Percentiles rank a stretch among this genome's conserved stretches.
phyloP scores from a whole-genome alignment of 2,113 vertebrate genomes.

The Pelusios castaneus region DNA sequence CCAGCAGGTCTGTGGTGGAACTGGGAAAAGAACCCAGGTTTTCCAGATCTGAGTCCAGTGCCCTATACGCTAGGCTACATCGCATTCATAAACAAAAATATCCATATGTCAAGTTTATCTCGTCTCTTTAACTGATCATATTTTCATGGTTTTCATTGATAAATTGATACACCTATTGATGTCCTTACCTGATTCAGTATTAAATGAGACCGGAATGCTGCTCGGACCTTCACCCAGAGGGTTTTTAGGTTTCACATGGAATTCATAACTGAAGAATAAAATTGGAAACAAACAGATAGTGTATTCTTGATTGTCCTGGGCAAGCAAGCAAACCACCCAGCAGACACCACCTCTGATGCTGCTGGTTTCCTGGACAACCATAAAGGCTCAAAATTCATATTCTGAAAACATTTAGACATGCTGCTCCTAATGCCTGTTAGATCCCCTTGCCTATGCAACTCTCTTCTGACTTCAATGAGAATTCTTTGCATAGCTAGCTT shows the following conservation, averaged over 20 bases:
- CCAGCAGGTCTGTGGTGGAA: neutral
- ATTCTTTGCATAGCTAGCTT: neutral
- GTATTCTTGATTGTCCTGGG: neutral
- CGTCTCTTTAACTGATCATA: neutral
- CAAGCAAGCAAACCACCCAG: neutral
- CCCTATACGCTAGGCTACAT: neutral
- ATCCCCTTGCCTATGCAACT: neutral
- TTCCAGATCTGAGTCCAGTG: neutral
- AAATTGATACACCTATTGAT: neutral
- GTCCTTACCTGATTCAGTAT: slow-evolving; percentile 92
- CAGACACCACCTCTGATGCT: neutral
- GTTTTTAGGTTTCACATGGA: slow-evolving; percentile 92
- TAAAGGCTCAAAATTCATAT: neutral
- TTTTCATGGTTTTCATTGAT: neutral
- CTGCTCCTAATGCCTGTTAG: neutral
- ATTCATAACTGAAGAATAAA: slow-evolving; percentile 88
- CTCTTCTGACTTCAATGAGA: neutral
- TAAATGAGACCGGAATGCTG: slow-evolving; percentile 88
- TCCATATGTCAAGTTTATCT: neutral
- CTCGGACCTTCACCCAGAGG: slow-evolving; percentile 89
- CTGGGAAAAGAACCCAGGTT: neutral
- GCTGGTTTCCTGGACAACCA: neutral
- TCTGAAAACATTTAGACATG: neutral
- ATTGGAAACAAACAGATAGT: neutral
- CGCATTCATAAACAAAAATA: neutral